Percentiles rank a stretch among this genome's conserved stretches.
These are phyloP conservation scores for Lithobius niger DNA, from an alignment of 1,140 invertebrate genomes.

Conservation along the genomic window DNA sequence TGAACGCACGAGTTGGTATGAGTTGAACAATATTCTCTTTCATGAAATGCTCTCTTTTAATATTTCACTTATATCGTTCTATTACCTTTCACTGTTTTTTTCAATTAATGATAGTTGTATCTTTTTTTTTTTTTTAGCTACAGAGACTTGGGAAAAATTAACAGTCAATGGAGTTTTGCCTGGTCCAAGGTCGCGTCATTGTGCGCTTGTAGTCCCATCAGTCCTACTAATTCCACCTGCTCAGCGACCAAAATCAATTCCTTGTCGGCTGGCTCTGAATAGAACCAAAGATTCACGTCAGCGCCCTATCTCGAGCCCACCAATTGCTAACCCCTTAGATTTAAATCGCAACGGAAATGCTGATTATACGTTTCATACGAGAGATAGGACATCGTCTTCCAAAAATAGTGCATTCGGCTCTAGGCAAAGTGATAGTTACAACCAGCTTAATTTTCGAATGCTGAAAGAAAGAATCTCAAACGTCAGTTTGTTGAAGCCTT, in stretches of 20 bases:
- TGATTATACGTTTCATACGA: background rate
- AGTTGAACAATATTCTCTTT: too few relatives aligned
- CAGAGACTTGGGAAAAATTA: constrained; percentile 62
- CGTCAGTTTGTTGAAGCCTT: constrained; percentile 3
- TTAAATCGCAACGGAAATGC: background rate
- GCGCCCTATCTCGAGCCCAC: constrained; percentile 2
- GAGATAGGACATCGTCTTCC: background rate
- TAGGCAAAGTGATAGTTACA: constrained; percentile 3
- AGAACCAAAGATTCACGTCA: background rate
- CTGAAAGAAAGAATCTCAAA: constrained; percentile 8
- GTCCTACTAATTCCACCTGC: constrained; percentile 5
- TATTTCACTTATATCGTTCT: too few relatives aligned
- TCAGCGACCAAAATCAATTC: constrained; percentile 1
- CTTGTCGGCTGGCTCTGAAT: background rate
- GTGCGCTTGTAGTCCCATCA: constrained; percentile 23
- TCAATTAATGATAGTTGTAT: constrained; percentile 8
- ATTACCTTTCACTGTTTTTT: constrained; percentile 8
- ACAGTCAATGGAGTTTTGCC: constrained; percentile 51
- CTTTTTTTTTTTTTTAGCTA: constrained; percentile 38
- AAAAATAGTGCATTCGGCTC: too few relatives aligned
- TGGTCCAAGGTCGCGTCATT: constrained; percentile 48
- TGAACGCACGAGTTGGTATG: too few relatives aligned
- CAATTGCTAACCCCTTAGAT: background rate
- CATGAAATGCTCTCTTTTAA: too few relatives aligned
- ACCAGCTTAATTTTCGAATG: constrained; percentile 5